Evolutionary conservation across 2,888 invertebrate species (phyloP).

Genomic region (Germaria angustata): DNA sequence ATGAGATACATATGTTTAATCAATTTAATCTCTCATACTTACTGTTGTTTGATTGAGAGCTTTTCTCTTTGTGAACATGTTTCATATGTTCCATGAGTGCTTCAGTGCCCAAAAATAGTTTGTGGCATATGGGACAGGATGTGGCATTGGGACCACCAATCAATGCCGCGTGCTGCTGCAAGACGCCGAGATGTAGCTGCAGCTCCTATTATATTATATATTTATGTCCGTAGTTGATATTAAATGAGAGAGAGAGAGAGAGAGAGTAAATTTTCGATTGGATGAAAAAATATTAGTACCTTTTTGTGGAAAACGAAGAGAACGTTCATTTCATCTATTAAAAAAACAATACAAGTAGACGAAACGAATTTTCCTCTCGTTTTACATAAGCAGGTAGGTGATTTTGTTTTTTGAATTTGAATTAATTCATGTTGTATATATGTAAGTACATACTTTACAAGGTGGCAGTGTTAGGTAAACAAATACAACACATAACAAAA

Average conservation of each 20-base stretch:
- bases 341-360: too few species aligned
- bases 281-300: too few species aligned
- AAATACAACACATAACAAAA: too few species aligned
- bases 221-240: background rate
- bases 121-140: conserved; percentile 95
- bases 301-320: too few species aligned
- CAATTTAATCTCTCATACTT: conserved; percentile 41
- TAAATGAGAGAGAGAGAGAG: background rate
- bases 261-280: background rate
- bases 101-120: conserved; percentile 95
- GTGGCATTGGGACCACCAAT: conserved; percentile 95
- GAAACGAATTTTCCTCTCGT: too few species aligned
- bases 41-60: conserved; percentile 60
- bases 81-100: conserved; percentile 98
- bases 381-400: too few species aligned
- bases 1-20: too few species aligned
- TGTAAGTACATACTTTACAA: too few species aligned
- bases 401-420: too few species aligned
- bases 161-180: conserved; percentile 96
- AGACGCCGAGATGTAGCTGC: conserved; percentile 95
- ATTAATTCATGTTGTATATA: too few species aligned
- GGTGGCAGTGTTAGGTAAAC: too few species aligned
- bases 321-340: too few species aligned
- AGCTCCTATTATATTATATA: conserved; percentile 84
- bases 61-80: conserved; percentile 95